A percentile compares a stretch with the other conserved stretches of the same genome.
These are phyloP conservation scores for Arctia plantaginis DNA, from an alignment of 2,888 invertebrate species.

Conservation along the genomic window DNA sequence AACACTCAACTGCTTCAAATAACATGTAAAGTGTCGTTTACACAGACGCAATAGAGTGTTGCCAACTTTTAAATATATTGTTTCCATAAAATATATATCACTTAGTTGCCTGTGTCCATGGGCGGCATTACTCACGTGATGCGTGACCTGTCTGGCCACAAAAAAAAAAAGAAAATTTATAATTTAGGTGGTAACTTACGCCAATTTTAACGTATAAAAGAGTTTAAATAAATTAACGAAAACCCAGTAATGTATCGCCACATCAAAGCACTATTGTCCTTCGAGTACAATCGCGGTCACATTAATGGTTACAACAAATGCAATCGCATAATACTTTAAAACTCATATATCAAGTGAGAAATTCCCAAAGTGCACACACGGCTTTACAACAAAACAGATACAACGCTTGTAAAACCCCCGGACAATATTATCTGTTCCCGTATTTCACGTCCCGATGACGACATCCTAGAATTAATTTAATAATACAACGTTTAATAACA, in stretches of 20 bases:
- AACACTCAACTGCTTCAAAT: slow-evolving; percentile 8
- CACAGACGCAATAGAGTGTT: neutral
- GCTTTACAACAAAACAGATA: slow-evolving; percentile 15
- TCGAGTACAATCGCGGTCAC: neutral
- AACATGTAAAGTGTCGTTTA: neutral
- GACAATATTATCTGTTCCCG: slow-evolving; percentile 43
- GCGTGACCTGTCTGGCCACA: no score
- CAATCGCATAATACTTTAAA: neutral
- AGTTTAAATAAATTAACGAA: neutral
- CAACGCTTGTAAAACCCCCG: slow-evolving; percentile 37
- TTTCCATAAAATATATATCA: no score
- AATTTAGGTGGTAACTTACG: neutral
- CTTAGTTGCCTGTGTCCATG: no score
- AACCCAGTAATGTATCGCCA: neutral
- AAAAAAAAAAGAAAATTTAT: no score
- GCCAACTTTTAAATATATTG: neutral
- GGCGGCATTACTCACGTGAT: no score
- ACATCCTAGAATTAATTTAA: slow-evolving; percentile 72
- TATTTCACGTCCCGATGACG: slow-evolving; percentile 58
- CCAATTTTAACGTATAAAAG: no score
- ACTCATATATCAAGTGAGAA: neutral
- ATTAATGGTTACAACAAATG: neutral
- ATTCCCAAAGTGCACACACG: slow-evolving; percentile 2
- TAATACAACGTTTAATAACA: slow-evolving; percentile 65
- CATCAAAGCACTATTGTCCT: neutral